These are phyloP conservation scores for Hippocampus abdominalis DNA, from an alignment of 2,113 vertebrate species.

Conservation along the genomic window DNA sequence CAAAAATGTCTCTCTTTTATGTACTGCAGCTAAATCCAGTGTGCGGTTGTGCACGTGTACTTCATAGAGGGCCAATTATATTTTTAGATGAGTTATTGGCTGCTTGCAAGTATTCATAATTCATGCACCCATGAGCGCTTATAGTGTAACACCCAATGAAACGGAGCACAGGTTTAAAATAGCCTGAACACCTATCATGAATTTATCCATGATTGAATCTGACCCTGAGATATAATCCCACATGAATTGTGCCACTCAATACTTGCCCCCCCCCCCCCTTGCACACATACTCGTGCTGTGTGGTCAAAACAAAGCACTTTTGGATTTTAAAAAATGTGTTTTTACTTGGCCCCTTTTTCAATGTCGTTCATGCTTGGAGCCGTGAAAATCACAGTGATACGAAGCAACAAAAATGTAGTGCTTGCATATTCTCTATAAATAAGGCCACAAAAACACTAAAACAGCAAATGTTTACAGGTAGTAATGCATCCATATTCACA, in stretches of 20 bases:
- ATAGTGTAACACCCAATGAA: constrained; percentile 29
- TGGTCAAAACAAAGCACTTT: background rate
- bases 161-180: constrained; percentile 56
- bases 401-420: background rate
- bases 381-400: background rate
- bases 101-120: constrained; percentile 41
- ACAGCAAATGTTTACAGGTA: background rate
- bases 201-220: constrained; percentile 60
- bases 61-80: background rate
- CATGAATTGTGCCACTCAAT: constrained; percentile 41
- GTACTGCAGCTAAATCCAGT: background rate
- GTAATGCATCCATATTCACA: background rate
- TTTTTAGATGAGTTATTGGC: background rate
- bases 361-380: background rate
- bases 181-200: constrained; percentile 44
- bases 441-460: background rate
- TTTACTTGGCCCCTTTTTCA: background rate
- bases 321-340: too few relatives aligned
- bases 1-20: background rate
- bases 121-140: constrained; percentile 29
- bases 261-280: background rate
- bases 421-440: background rate
- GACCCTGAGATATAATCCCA: constrained; percentile 46
- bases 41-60: background rate
- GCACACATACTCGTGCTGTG: background rate